Evolutionary conservation across 2,113 vertebrate genomes (phyloP), one percentile per base, ranked within the genome.

Genomic region (Brachionichthys hirsutus): DNA sequence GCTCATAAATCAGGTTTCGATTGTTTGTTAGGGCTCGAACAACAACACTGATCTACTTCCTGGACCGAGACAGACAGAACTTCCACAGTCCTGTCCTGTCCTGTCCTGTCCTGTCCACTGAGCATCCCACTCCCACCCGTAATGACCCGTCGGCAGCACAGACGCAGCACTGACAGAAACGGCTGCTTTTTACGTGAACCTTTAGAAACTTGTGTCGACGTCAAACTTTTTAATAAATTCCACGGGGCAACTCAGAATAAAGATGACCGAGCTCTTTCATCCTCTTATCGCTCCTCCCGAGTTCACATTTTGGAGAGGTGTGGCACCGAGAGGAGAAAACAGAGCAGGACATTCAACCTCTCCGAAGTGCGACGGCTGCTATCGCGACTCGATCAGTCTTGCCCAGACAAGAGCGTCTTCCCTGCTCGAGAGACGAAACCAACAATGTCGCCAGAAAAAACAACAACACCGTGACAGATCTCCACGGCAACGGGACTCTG

Each of bases 401-500:
- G 79, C 38, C 68, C 76, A 30, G 70, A 67, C 75, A 75, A n/a
- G 47, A 70, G 7, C 11, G 14, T 50, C 58, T 64, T 65, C 70
- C 70, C 73, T 42, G 66, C 69, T 56, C 70, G 46, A 36, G 24
- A 60, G 53, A 17, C 19, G 35, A 66, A 72, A 80, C 64, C 62
- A 66, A 82, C 87, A 80, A 55, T 54, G 78, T 59, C 55, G 18
- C 83, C 58, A 49, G 62, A 62, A 35, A 65, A 73, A 65, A 72
- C n/a, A n/a, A n/a, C n/a, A n/a, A 81, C 74, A 72, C 66, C 55
- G 62, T 55, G 81, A 60, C 68, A 56, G 42, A 15, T 88, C 73
- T 3, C 85, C 80, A 73, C 20, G 76, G 65, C 69, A 70, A 89
- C 88, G 0, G 62, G 48, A 50, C 73, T 67, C 66, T 90, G 84